Conservation (phyloP, 1,140 invertebrate species). For the Scaptodrosophila lebanonensis region DNA sequence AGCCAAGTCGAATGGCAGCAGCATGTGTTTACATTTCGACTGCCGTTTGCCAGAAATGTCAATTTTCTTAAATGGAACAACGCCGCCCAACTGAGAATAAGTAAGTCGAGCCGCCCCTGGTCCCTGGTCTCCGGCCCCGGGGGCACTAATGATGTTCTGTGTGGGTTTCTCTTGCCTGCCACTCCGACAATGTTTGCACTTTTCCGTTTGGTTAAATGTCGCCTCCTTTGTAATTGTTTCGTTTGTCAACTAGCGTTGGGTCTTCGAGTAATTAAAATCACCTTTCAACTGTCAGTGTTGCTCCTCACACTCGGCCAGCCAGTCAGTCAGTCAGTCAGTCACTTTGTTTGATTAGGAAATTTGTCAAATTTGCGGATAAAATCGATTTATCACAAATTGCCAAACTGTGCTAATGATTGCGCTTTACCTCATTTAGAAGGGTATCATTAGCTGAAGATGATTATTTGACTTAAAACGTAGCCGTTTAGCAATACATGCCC, state of each 20-base stretch:
- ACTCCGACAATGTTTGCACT: slow-evolving; percentile 67
- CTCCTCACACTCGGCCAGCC: neutral
- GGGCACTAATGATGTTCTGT: slow-evolving; percentile 70
- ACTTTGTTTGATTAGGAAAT: slow-evolving; percentile 67
- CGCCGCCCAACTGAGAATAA: slow-evolving; percentile 2
- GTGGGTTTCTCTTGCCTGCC: slow-evolving; percentile 43
- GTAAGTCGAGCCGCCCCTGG: slow-evolving; percentile 27
- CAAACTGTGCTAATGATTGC: slow-evolving; percentile 49
- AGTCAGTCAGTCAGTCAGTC: too few relatives aligned
- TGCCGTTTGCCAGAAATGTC: slow-evolving; percentile 28
- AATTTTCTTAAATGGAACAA: slow-evolving; percentile 39
- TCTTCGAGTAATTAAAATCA: slow-evolving; percentile 73
- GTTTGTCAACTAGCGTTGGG: slow-evolving; percentile 61
- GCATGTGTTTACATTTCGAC: slow-evolving; percentile 37
- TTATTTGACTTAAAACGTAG: too few relatives aligned
- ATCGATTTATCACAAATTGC: slow-evolving; percentile 47
- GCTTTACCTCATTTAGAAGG: neutral
- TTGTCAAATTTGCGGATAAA: slow-evolving; percentile 65
- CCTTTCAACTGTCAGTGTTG: slow-evolving; percentile 57
- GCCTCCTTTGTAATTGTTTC: slow-evolving; percentile 59
- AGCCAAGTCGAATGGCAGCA: neutral
- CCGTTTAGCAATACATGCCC: too few relatives aligned
- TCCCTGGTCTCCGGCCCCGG: slow-evolving; percentile 1
- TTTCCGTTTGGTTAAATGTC: slow-evolving; percentile 73
- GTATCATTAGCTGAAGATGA: too few relatives aligned